Base-by-base conservation (phyloP, 35 echinoderm and acorn worm species). In the Eucidaris tribuloides region DNA sequence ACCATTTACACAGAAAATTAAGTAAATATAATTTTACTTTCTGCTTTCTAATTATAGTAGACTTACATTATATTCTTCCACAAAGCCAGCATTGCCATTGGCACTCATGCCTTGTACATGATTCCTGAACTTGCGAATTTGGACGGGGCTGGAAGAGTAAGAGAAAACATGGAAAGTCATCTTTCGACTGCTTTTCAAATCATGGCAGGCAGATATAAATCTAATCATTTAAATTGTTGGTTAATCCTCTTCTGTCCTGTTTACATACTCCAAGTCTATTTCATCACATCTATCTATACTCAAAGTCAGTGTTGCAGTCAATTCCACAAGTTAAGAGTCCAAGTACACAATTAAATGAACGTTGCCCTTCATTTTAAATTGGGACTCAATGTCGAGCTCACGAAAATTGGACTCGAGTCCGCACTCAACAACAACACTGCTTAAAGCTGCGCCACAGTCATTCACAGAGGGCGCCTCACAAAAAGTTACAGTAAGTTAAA, bases 41-140 rank as follows among this genome's bases (percentile, higher is more conserved):
- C 14, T 13, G 0, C 3, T 4, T 7, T 9, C 23, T 60, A 64
- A 2, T 2, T 15, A 64, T 64, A 17, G 18, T 27, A 13, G 40
- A 2, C 68, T 74, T 74, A 74, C 68, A 7, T 74, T 38, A 17
- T 74, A 74, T 40, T 74, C 68, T n/a, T 74, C 68, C 2, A 44
- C 68, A 44, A 74, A 74, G 9, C 68, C 68, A 41, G 68, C n/a
- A 44, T 74, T 74, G 37, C 24, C 44, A 40, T 41, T n/a, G 25
- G 37, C 4, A 74, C 68, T 74, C 68, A 74, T 38, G 2, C 6
- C 14, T 3, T 44, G 11, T 3, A 74, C 40, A 74, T 74, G 68
- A 7, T 74, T 23, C 19, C 35, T 17, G 40, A 74, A 74, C n/a
- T 74, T 74, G 35, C n/a, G 38, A 2, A 74, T 74, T 40, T 74